phyloP scores from a whole-genome alignment of 2,797 vertebrate genomes.

The Acanthopagrus latus region DNA sequence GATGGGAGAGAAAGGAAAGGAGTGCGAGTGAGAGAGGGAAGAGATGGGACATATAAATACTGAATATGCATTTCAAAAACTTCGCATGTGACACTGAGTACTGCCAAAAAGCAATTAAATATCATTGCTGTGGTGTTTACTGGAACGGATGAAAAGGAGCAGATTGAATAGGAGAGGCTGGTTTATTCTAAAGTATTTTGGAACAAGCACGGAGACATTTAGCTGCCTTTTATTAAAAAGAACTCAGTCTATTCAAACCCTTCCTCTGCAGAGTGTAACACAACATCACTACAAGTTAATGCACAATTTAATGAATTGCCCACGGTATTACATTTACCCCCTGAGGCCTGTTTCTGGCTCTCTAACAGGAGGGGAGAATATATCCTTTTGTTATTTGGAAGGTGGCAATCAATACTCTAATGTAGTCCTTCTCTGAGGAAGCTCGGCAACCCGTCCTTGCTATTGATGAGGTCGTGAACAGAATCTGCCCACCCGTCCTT shows the following conservation, averaged over 20 bases:
- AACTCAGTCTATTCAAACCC: conserved; percentile 21
- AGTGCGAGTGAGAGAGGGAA: conserved; percentile 17
- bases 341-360: conserved; percentile 23
- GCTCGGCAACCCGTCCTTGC: conserved; percentile 35
- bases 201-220: conserved; percentile 37
- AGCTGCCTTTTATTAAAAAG: conserved; percentile 42
- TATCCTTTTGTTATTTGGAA: conserved; percentile 43
- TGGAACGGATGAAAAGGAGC: conserved; percentile 50
- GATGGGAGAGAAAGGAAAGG: conserved; percentile 23
- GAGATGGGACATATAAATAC: conserved; percentile 43
- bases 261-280: conserved; percentile 20
- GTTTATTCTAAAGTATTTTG: conserved; percentile 44
- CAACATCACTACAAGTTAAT: conserved; percentile 24
- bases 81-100: conserved; percentile 45
- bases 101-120: conserved; percentile 77
- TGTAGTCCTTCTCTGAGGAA: conserved; percentile 41
- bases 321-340: conserved; percentile 36
- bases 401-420: conserved; percentile 53
- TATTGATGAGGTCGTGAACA: conserved; percentile 40
- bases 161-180: conserved; percentile 22
- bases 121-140: conserved; percentile 45
- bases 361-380: conserved; percentile 42
- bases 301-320: conserved; percentile 31
- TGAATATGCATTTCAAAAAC: conserved; percentile 61
- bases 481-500: conserved; percentile 28